phyloP scores from a whole-genome alignment of 2,797 vertebrate species.

The Cetoscarus ocellatus region DNA sequence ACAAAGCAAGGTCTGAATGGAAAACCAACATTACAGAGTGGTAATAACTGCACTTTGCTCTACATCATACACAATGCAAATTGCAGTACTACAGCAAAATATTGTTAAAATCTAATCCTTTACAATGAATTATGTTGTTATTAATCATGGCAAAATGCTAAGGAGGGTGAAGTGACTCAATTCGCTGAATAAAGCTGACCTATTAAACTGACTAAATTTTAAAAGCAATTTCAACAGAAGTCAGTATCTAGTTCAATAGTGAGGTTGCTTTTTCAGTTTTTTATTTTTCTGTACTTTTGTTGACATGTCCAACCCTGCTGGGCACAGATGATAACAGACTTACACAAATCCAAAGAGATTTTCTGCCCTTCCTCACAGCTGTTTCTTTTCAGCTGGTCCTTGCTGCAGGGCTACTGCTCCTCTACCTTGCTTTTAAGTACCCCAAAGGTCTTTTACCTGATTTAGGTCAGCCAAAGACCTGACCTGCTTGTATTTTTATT shows the following conservation, averaged over 20 bases:
- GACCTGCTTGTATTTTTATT: neutral
- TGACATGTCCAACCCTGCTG: neutral
- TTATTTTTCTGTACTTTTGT: no score
- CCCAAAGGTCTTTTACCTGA: neutral
- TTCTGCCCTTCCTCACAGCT: neutral
- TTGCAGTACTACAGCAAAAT: neutral
- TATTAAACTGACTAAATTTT: no score
- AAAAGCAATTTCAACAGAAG: no score
- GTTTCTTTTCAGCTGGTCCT: constrained; percentile 4
- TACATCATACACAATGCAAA: no score
- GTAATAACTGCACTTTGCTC: no score
- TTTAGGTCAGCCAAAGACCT: neutral
- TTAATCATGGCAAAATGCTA: no score
- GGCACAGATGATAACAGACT: neutral
- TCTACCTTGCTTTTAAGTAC: neutral
- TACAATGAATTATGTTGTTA: neutral
- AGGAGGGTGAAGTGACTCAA: no score
- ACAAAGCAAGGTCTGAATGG: no score
- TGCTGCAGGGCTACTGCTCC: neutral
- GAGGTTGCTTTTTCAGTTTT: no score
- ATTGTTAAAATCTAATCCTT: neutral
- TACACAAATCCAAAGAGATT: neutral
- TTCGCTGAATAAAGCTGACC: no score
- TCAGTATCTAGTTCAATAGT: no score
- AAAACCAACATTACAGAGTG: no score